Evolutionary conservation across 2,113 vertebrate species (phyloP).

Genomic region (Indicator indicator): DNA sequence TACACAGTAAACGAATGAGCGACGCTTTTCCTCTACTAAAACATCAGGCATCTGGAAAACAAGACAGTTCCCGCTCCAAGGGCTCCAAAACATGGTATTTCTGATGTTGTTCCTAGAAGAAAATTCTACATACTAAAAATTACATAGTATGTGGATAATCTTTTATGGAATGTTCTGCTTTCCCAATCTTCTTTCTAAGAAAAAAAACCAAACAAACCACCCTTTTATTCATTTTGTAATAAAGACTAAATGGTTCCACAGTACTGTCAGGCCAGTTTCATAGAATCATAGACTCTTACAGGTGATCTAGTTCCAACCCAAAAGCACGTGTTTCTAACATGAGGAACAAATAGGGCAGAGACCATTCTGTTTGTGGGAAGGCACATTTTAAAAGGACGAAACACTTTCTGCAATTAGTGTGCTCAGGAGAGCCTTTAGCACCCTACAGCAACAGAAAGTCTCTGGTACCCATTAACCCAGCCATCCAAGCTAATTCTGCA

Average conservation of each 20-base stretch:
- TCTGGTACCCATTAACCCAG: neutral
- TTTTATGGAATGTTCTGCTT: neutral
- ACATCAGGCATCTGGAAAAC: neutral
- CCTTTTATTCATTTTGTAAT: neutral
- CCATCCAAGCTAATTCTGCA: neutral
- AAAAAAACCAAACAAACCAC: neutral
- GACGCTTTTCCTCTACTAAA: neutral
- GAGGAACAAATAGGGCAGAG: neutral
- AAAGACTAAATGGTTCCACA: neutral
- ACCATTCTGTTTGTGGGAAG: neutral
- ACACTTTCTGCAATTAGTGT: rapidly evolving
- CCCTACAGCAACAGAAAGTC: neutral
- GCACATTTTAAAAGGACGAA: neutral
- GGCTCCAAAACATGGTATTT: neutral
- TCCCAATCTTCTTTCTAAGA: neutral
- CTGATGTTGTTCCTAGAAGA: neutral
- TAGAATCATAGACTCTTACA: no score
- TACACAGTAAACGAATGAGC: neutral
- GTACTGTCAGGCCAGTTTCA: neutral
- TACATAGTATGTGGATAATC: neutral
- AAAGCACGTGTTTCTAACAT: neutral
- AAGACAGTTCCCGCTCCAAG: neutral
- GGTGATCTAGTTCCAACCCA: no score
- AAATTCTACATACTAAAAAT: neutral
- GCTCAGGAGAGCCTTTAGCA: neutral